These are phyloP conservation scores for Apogon talboti DNA, from an alignment of 2,797 vertebrate species.

Conservation along the genomic window DNA sequence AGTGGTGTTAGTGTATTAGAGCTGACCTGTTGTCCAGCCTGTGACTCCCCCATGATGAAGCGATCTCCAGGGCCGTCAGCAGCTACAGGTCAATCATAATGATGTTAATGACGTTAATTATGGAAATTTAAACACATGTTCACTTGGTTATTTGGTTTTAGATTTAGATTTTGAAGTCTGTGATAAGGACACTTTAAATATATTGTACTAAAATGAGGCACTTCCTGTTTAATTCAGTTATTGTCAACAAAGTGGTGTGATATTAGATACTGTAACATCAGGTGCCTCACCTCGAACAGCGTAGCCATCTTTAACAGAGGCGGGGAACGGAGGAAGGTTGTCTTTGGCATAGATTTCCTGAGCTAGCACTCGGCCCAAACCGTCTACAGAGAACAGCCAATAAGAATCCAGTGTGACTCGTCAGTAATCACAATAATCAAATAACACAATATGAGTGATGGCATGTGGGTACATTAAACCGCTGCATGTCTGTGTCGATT, in stretches of 20 bases:
- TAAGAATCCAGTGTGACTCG: no score
- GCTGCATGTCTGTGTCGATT: not conserved
- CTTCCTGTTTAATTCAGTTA: not conserved
- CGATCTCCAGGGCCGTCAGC: constrained; percentile 98
- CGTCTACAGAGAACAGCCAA: constrained; percentile 80
- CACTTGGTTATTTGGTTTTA: not conserved
- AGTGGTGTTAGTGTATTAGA: constrained; percentile 28
- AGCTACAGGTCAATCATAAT: constrained; percentile 81
- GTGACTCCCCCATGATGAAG: constrained; percentile 98
- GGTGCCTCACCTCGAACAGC: constrained; percentile 92
- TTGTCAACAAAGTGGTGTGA: not conserved
- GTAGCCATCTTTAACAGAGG: constrained; percentile 98
- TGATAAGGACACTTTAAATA: not conserved
- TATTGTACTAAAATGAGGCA: not conserved
- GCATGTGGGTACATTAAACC: not conserved
- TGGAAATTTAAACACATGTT: constrained; percentile 13
- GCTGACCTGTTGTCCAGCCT: constrained; percentile 97
- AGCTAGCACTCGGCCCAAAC: constrained; percentile 97
- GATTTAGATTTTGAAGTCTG: not conserved
- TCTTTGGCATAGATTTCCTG: constrained; percentile 99
- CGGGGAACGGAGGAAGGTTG: constrained; percentile 97
- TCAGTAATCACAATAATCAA: not conserved
- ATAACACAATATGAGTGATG: not conserved
- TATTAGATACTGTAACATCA: not conserved
- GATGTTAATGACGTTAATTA: constrained; percentile 36